Conservation (phyloP, 2,888 invertebrate genomes). For the Apamea sordens region DNA sequence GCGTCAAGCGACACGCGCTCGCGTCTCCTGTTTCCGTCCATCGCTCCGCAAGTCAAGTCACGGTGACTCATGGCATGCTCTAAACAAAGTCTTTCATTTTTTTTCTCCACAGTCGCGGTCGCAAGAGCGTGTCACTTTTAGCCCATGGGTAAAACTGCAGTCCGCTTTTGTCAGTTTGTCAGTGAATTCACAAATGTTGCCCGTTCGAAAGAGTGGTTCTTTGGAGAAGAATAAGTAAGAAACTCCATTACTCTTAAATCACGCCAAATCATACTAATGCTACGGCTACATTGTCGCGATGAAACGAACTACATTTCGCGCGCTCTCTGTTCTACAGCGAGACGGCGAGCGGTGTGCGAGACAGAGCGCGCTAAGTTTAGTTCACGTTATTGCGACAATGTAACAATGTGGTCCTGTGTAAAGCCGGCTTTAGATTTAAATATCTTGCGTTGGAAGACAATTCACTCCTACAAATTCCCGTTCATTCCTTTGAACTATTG, state of each 20-base stretch:
- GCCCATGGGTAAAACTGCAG: background rate
- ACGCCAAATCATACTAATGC: background rate
- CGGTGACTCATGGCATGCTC: background rate
- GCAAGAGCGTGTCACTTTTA: too few relatives aligned
- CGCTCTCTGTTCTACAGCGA: too few relatives aligned
- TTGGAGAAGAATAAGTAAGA: background rate
- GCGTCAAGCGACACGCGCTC: background rate
- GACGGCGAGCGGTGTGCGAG: too few relatives aligned
- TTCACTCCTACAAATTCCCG: background rate
- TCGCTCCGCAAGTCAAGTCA: background rate
- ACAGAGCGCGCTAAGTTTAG: too few relatives aligned
- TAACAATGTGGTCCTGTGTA: background rate
- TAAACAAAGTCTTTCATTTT: background rate
- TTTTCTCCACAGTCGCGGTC: background rate
- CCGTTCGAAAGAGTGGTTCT: background rate
- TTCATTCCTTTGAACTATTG: background rate
- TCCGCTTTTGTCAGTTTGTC: background rate
- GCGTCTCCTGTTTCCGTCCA: background rate
- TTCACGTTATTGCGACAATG: background rate
- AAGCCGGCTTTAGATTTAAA: background rate
- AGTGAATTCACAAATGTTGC: background rate
- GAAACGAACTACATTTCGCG: too few relatives aligned
- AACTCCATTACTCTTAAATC: background rate
- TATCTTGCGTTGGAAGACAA: background rate
- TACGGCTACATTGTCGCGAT: too few relatives aligned